Evolutionary conservation across 1,140 invertebrate species (phyloP), one percentile per base, ranked within the genome.

Genomic region (Lepidostoma basale): DNA sequence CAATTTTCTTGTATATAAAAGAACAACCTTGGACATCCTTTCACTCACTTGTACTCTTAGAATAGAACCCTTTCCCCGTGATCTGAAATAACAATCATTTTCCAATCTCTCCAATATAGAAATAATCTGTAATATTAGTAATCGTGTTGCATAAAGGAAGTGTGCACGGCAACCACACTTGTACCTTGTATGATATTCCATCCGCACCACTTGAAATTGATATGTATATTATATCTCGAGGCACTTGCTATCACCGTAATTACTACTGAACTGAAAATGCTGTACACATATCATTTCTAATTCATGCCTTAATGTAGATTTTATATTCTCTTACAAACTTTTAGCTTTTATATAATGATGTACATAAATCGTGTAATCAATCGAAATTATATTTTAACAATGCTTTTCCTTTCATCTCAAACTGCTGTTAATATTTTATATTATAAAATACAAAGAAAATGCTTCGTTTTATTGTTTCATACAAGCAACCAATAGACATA

Each of bases 371-470:
- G 16, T 56, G 4, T 56, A 56, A 26, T 56, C n/a, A 33, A 30
- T 56, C 30, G 3, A 16, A 56, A 33, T 33, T 56, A 30, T 56
- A 45, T 28, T 54, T 28, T 54, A 54, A 54, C 14, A 56, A 56
- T 42, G 56, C 56, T 60, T 60, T 42, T 60, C 25, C 26, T 56
- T 60, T 42, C 25, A n/a, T 42, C 39, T 60, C 36, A 40, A 60
- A 60, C 22, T 28, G 56, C 56, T 60, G 56, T 60, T 40, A 25
- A 60, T 60, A 60, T 60, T 60, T 60, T 60, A 60, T 25, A 60
- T 60, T 40, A 60, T 60, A 26, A 23, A 60, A 59, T 10, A 60
- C 9, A 6, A 33, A 33, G 12, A 33, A 33, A 33, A 33, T 6
- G 6, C 12, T 33, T 33, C 12, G 12, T 33, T 33, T 33, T 33